Evolutionary conservation across 1,140 invertebrate species (phyloP).

Genomic region (Elymnias hypermnestra): DNA sequence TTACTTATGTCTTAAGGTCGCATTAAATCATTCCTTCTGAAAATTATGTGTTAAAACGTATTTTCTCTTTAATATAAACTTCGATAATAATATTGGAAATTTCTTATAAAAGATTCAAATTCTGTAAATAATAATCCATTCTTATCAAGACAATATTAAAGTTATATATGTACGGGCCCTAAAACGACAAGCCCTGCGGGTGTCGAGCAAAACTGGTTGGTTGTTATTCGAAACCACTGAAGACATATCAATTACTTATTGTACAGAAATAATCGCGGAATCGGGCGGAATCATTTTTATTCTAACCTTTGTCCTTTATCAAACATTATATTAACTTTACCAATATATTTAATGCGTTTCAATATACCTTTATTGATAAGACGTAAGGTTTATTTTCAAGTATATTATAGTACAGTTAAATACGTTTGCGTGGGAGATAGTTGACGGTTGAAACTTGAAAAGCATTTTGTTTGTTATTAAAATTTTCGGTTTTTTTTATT

Average conservation of each 20-base stretch:
- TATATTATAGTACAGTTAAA: conserved; percentile 6
- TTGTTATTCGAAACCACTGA: conserved; percentile 44
- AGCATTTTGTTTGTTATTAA: conserved; percentile 34
- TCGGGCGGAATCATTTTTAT: conserved; percentile 46
- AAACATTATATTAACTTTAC: conserved; percentile 1
- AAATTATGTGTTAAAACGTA: too few relatives aligned
- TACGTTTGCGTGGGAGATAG: conserved; percentile 49
- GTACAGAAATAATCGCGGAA: conserved; percentile 51
- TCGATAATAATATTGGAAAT: too few relatives aligned
- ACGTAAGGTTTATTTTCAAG: conserved; percentile 8
- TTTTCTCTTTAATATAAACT: too few relatives aligned
- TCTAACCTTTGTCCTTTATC: conserved; percentile 34
- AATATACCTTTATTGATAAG: conserved; percentile 13
- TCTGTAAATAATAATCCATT: too few relatives aligned
- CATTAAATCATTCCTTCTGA: too few relatives aligned
- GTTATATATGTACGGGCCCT: background rate
- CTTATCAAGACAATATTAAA: too few relatives aligned
- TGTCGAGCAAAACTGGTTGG: conserved; percentile 20
- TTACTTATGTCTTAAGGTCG: too few relatives aligned
- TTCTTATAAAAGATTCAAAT: too few relatives aligned
- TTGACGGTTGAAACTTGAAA: conserved; percentile 16
- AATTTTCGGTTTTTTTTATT: conserved; percentile 18
- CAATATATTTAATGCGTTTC: conserved; percentile 11
- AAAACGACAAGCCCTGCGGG: conserved; percentile 2
- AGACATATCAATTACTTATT: conserved; percentile 59